Conservation (phyloP, 2,113 vertebrate species). For the Brevimyrus niger region DNA sequence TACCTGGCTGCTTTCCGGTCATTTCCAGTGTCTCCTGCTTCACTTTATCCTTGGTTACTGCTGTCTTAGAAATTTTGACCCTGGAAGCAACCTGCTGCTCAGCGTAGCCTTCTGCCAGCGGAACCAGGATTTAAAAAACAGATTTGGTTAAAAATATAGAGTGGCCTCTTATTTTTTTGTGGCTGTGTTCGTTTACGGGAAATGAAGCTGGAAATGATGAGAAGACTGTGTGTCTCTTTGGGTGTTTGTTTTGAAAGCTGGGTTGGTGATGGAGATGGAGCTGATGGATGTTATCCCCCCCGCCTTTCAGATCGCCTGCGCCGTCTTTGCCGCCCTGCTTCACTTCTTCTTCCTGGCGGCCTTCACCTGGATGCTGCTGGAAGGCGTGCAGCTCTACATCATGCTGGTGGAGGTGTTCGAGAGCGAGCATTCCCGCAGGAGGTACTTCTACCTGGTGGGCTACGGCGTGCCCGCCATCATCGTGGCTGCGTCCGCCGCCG, state of each 20-base stretch:
- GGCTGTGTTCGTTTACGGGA: neutral
- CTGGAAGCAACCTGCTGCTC: too few species aligned
- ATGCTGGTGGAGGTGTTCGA: conserved; percentile 99
- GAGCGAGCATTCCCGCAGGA: conserved; percentile 86
- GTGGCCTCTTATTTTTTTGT: too few species aligned
- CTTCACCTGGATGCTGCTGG: conserved; percentile 99
- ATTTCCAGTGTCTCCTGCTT: too few species aligned
- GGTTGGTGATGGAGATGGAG: neutral
- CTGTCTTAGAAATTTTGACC: too few species aligned
- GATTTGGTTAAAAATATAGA: too few species aligned
- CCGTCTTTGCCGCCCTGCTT: conserved; percentile 88
- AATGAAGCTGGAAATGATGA: neutral
- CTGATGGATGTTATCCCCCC: neutral
- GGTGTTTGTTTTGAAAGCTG: neutral
- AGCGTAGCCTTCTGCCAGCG: too few species aligned
- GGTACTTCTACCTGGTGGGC: conserved; percentile 92
- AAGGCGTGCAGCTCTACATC: conserved; percentile 96
- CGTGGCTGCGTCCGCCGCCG: conserved; percentile 84
- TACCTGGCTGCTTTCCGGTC: too few species aligned
- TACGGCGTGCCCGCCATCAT: conserved; percentile 91
- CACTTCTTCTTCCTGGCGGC: conserved; percentile 99
- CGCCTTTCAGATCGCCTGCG: conserved; percentile 78
- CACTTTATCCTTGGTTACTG: too few species aligned
- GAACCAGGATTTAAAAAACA: too few species aligned
- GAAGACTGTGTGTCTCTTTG: neutral